A percentile compares a stretch with the other conserved stretches of the same genome.
Conservation (phyloP, 2,888 invertebrate species). For the Noctua janthe region DNA sequence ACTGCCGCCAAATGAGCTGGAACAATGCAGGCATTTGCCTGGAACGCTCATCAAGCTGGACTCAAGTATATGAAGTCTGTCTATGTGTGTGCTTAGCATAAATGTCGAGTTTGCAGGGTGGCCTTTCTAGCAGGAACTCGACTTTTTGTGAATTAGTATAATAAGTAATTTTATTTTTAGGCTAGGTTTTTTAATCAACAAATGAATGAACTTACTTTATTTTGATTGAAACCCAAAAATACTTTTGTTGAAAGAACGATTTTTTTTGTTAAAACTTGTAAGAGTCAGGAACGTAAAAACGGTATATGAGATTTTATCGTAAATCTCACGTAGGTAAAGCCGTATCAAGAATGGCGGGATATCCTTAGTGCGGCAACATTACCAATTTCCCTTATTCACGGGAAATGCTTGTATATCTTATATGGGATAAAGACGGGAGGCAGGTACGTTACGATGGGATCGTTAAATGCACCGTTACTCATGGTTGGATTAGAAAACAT, state of each 20-base stretch:
- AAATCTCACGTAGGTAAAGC: conserved; percentile 34
- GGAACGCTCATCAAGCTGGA: conserved; percentile 14
- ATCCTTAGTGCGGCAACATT: conserved; percentile 38
- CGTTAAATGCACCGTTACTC: not conserved
- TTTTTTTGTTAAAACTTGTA: not conserved
- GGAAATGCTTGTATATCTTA: conserved; percentile 10
- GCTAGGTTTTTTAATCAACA: not conserved
- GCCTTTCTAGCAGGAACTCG: not conserved
- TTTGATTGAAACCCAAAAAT: not conserved
- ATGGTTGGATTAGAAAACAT: conserved; percentile 2
- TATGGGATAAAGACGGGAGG: not conserved
- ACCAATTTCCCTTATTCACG: conserved; percentile 40
- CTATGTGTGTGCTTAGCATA: not conserved
- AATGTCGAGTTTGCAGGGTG: not conserved
- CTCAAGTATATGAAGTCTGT: too few relatives aligned
- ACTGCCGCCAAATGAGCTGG: conserved; percentile 33
- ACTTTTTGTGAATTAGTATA: not conserved
- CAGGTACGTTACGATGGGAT: conserved; percentile 17
- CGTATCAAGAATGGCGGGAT: conserved; percentile 40
- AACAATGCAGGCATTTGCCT: conserved; percentile 17
- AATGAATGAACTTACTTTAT: not conserved
- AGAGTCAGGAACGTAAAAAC: not conserved
- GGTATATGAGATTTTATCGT: conserved; percentile 18
- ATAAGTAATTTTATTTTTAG: not conserved
- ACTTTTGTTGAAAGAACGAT: not conserved